Percentiles rank a stretch among this genome's conserved stretches.
phyloP scores from a whole-genome alignment of 2,113 vertebrate genomes.

The Fregata magnificens region DNA sequence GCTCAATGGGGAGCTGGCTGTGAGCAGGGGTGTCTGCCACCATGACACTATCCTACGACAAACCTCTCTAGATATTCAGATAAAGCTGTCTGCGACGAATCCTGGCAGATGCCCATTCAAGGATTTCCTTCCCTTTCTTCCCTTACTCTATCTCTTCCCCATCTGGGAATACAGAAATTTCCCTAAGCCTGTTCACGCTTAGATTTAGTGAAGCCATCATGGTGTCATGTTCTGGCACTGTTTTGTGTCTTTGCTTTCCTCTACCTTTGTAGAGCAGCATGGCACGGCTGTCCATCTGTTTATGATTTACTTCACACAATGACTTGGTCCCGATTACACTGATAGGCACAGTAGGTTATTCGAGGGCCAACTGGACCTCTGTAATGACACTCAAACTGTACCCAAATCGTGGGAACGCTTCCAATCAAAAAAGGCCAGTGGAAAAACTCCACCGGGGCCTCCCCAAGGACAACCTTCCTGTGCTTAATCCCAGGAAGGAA shows the following conservation, averaged over 20 bases:
- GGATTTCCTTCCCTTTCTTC: neutral
- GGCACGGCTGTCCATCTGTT: conserved; percentile 46
- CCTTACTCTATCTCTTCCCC: neutral
- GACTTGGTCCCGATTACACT: conserved; percentile 46
- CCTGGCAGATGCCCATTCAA: neutral
- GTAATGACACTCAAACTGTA: conserved; percentile 30
- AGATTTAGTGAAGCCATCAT: conserved; percentile 16
- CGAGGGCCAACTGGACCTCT: conserved; percentile 53
- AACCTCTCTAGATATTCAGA: conserved; percentile 15
- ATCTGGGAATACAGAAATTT: conserved; percentile 25
- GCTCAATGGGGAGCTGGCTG: neutral
- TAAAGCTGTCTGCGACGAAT: neutral
- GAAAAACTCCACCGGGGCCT: neutral
- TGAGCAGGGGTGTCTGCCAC: neutral
- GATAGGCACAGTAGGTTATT: conserved; percentile 60
- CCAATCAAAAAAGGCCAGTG: conserved; percentile 5
- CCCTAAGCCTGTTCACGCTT: neutral
- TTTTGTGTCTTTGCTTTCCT: conserved; percentile 13
- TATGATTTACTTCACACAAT: conserved; percentile 61
- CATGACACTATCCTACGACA: neutral
- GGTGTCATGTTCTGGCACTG: neutral
- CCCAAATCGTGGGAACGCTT: neutral
- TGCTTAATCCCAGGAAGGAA: conserved; percentile 6
- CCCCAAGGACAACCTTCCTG: neutral
- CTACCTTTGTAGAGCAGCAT: conserved; percentile 32